Evolutionary conservation across 92 coral and sea anemone species (phyloP).

Genomic region (Isaurus tuberculatus): DNA sequence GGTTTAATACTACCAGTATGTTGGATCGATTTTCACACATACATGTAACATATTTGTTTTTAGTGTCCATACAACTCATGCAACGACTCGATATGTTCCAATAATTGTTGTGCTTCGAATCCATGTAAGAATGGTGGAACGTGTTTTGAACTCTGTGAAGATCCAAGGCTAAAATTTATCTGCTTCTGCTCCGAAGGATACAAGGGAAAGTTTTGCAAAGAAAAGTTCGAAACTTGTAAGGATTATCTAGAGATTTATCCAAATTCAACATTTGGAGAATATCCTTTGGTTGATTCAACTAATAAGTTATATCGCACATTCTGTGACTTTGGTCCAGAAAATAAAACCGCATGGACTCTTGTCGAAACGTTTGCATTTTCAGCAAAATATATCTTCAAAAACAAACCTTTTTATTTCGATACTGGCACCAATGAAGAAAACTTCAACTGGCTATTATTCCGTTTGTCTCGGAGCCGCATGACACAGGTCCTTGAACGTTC

Average conservation of each 20-base stretch:
- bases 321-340: slow-evolving; percentile 48
- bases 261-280: slow-evolving; percentile 23
- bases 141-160: slow-evolving; percentile 13
- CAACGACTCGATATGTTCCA: not conserved
- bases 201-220: slow-evolving; percentile 31
- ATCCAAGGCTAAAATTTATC: not conserved
- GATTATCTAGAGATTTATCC: not conserved
- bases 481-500: not conserved
- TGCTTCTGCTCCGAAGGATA: slow-evolving; percentile 30
- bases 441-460: slow-evolving; percentile 48
- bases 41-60: not conserved
- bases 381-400: not conserved
- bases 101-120: slow-evolving; percentile 12
- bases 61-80: not conserved
- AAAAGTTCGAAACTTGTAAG: slow-evolving; percentile 7
- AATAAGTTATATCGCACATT: not conserved
- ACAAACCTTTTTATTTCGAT: not conserved
- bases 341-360: slow-evolving; percentile 52
- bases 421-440: slow-evolving; percentile 24
- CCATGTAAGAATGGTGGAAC: slow-evolving; percentile 3
- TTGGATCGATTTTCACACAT: too few species aligned
- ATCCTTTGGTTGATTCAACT: not conserved
- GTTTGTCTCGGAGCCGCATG: slow-evolving; percentile 37
- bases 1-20: too few species aligned
- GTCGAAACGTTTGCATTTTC: slow-evolving; percentile 44